These are phyloP conservation scores for Agrochola macilenta DNA, from an alignment of 2,888 invertebrate species.

Conservation along the genomic window DNA sequence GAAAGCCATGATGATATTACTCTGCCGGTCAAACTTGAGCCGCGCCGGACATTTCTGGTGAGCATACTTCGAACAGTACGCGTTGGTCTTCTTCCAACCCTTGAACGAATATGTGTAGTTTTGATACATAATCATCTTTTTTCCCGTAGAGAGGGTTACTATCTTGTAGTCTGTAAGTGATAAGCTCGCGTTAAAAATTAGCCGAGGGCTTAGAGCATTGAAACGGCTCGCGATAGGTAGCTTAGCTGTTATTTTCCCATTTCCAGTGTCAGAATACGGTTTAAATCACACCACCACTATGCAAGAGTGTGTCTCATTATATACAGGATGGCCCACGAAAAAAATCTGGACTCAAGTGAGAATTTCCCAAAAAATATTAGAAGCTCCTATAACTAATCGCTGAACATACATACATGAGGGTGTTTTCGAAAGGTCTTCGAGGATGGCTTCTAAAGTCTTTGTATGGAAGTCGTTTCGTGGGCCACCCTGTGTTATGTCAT, in stretches of 20 bases:
- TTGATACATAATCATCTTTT: constrained; percentile 53
- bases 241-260: background rate
- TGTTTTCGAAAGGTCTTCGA: no score
- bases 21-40: constrained; percentile 36
- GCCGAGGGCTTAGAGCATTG: background rate
- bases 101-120: constrained; percentile 54
- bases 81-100: constrained; percentile 33
- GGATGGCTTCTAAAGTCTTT: no score
- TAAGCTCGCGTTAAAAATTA: background rate
- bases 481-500: background rate
- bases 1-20: constrained; percentile 27
- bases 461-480: no score
- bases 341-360: no score
- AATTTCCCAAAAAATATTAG: no score
- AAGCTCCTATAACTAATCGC: no score
- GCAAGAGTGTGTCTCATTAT: background rate
- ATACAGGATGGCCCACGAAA: no score
- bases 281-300: background rate
- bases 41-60: constrained; percentile 47
- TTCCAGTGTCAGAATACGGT: background rate
- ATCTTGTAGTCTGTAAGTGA: constrained; percentile 38
- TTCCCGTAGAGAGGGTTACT: constrained; percentile 37
- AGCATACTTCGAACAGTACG: constrained; percentile 54
- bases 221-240: background rate
- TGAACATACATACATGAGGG: no score